Evolutionary conservation across 2,797 vertebrate genomes (phyloP).

Genomic region (Falco berigora): DNA sequence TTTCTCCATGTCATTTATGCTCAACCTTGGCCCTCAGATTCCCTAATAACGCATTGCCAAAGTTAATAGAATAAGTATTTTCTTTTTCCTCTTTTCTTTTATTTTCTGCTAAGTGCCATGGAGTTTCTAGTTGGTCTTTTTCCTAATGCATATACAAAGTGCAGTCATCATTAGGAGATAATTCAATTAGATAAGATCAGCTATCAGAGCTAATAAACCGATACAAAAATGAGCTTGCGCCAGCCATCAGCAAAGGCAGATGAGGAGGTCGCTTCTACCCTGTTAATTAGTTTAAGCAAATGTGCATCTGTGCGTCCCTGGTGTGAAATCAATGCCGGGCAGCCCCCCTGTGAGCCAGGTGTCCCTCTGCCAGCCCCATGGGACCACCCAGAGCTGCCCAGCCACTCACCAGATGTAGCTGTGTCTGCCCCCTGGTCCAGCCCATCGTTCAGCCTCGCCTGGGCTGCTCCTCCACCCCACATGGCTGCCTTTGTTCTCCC

Average conservation of each 20-base stretch:
- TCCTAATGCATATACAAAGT: background rate
- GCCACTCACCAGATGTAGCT: background rate
- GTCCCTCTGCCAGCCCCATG: background rate
- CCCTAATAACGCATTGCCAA: background rate
- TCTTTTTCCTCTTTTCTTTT: no score
- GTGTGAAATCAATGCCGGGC: background rate
- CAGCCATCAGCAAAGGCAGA: background rate
- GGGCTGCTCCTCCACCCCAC: background rate
- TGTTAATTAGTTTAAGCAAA: background rate
- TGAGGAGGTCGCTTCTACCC: background rate
- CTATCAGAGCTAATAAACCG: background rate
- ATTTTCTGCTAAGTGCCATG: background rate
- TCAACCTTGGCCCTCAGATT: background rate
- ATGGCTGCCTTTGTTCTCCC: background rate
- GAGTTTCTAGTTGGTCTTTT: background rate
- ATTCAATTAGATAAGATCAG: slow-evolving; percentile 25
- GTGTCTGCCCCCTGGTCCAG: background rate
- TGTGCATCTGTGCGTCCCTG: background rate
- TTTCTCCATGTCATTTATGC: background rate
- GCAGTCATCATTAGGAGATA: background rate
- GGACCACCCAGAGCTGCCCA: background rate
- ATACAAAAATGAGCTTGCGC: background rate
- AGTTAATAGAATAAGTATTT: background rate
- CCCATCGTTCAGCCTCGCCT: background rate
- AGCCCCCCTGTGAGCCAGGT: background rate